A percentile compares a stretch with the other conserved stretches of the same genome.
Conservation (phyloP, 2,888 invertebrate genomes). For the Hoplodrina blanda region DNA sequence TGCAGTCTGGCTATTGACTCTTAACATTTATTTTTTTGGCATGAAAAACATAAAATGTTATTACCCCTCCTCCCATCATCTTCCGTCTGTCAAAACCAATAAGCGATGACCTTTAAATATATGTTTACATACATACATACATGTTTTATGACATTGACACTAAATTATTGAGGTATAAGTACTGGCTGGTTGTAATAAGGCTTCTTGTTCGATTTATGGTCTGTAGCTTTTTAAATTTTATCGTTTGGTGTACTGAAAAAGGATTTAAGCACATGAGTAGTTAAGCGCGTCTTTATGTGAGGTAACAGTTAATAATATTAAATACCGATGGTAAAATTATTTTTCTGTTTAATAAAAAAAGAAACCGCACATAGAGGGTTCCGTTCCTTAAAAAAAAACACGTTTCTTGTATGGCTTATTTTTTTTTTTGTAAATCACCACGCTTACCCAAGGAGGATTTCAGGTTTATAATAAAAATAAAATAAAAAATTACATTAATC, state of each 20-base stretch:
- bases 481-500: no score
- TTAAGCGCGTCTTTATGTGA: background rate
- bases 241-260: background rate
- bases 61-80: background rate
- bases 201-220: slow-evolving; percentile 6
- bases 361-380: no score
- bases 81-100: background rate
- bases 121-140: background rate
- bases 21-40: slow-evolving; percentile 5
- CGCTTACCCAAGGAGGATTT: no score
- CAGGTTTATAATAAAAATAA: no score
- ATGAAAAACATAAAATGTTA: slow-evolving; percentile 7
- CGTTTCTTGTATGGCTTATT: no score
- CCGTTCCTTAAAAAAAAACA: no score
- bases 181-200: background rate
- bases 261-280: no score
- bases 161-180: slow-evolving; percentile 9
- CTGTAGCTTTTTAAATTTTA: background rate
- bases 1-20: slow-evolving; percentile 28
- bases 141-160: slow-evolving; percentile 15
- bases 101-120: slow-evolving; percentile 19
- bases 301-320: background rate
- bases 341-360: no score
- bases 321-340: no score
- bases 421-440: no score